Evolutionary conservation across 2,797 vertebrate genomes (phyloP).

Genomic region (Schizothorax lantsangensis): DNA sequence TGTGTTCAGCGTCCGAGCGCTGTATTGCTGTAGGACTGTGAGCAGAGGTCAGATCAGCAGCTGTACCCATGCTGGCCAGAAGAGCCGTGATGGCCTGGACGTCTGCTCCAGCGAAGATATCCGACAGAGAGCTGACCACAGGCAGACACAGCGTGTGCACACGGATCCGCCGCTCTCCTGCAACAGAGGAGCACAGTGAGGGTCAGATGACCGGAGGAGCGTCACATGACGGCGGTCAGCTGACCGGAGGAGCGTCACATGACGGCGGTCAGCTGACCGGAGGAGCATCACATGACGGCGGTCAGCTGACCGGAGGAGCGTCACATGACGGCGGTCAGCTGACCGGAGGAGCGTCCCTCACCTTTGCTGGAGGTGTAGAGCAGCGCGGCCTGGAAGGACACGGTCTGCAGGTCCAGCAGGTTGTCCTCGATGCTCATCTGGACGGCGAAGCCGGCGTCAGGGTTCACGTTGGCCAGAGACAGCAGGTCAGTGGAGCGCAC

Average conservation of each 20-base stretch:
- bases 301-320: background rate
- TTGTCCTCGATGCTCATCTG: constrained; percentile 98
- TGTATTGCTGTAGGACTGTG: too few species aligned
- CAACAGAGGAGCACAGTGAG: background rate
- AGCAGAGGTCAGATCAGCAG: too few species aligned
- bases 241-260: too few species aligned
- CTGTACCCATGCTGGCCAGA: constrained; percentile 94
- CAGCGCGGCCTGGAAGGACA: constrained; percentile 96
- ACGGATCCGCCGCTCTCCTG: constrained; percentile 94
- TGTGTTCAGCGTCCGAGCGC: too few species aligned
- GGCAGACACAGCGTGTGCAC: constrained; percentile 97
- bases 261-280: too few species aligned
- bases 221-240: too few species aligned
- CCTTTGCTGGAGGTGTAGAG: constrained; percentile 99
- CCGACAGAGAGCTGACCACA: constrained; percentile 89
- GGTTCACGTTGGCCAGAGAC: background rate
- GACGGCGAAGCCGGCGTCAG: constrained; percentile 66
- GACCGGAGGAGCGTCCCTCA: constrained; percentile 55
- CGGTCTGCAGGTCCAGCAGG: constrained; percentile 90
- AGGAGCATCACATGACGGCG: too few species aligned
- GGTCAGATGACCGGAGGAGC: background rate
- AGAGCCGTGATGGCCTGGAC: constrained; percentile 93
- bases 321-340: background rate
- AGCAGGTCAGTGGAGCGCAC: constrained; percentile 94
- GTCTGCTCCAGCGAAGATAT: constrained; percentile 93